Evolutionary conservation across 2,888 invertebrate species (phyloP), one percentile per base, ranked within the genome.

Genomic region (Euphydryas editha): DNA sequence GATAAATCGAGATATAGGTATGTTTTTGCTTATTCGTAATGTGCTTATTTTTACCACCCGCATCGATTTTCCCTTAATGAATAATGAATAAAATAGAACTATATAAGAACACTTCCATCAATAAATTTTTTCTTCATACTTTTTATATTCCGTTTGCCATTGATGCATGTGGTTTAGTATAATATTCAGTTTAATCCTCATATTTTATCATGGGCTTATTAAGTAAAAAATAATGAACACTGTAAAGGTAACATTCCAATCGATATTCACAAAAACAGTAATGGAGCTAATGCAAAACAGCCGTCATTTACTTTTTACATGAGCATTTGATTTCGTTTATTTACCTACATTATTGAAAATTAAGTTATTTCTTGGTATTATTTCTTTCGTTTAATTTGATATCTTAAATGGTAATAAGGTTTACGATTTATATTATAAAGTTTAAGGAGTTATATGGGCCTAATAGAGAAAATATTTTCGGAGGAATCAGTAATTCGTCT

Each of bases 41-140:
- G 72, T 68, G 72, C 73, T 74, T 71, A 74, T 72, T 74, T 75
- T 70, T 73, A 73, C 78, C 78, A 75, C 77, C 76, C 76, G 77
- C 76, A 75, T 77, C 75, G 76, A 68, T 73, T 69, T 72, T 69
- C 68, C 62, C 70, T 77, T 73, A 72, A 76, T 78, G 77, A 77
- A 78, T 78, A 77, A 77, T 78, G 70, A 76, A 78, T 75, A 67
- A 71, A 73, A 75, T 73, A 76, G 72, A 71, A 57, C 70, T 69
- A 70, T 70, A 69, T 72, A 75, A 73, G 72, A 73, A 73, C 70
- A 68, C 69, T 68, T 72, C 71, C 72, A 58, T 68, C 62, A 64
- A 67, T 72, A 62, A 67, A 61, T 70, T 70, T 67, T 30, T 69
- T 65, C 57, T 54, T 57, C 18, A 7, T 18, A 65, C 30, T 57